Evolutionary conservation across 2,888 invertebrate genomes (phyloP).

Genomic region (Hyppa rectilinea): DNA sequence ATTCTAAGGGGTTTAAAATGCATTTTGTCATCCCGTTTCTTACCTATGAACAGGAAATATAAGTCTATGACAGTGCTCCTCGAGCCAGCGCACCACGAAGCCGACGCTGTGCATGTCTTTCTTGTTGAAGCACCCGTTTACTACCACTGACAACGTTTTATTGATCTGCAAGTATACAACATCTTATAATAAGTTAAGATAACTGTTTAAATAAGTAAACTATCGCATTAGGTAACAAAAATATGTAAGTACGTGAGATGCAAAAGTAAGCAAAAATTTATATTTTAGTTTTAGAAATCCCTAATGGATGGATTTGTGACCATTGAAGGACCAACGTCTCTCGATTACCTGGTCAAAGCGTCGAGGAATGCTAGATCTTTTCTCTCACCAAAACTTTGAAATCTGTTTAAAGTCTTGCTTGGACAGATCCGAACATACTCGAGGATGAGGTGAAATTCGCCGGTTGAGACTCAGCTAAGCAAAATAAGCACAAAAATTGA

Average conservation of each 20-base stretch:
- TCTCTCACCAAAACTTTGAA: not conserved
- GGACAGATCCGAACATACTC: not conserved
- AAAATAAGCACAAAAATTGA: not conserved
- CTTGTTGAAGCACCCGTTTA: constrained; percentile 95
- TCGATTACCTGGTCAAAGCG: not conserved
- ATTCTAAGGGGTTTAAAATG: not conserved
- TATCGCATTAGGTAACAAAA: not conserved
- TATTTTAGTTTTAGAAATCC: not conserved
- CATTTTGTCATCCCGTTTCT: constrained; percentile 14
- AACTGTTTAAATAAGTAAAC: not conserved
- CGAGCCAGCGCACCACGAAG: constrained; percentile 95
- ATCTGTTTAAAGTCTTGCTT: not conserved
- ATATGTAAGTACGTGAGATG: not conserved
- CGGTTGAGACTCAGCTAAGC: not conserved
- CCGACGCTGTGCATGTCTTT: constrained; percentile 94
- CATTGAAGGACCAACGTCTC: not conserved
- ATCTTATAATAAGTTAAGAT: not conserved
- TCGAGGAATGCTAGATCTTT: not conserved
- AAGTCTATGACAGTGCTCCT: constrained; percentile 94
- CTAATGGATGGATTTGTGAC: not conserved
- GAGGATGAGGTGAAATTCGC: not conserved
- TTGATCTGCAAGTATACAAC: constrained; percentile 88
- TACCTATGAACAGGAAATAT: constrained; percentile 94
- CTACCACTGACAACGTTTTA: constrained; percentile 93
- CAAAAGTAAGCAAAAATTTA: not conserved